Evolutionary conservation across 1,140 invertebrate species (phyloP), one percentile per base, ranked within the genome.

Genomic region (Ostrea edulis): DNA sequence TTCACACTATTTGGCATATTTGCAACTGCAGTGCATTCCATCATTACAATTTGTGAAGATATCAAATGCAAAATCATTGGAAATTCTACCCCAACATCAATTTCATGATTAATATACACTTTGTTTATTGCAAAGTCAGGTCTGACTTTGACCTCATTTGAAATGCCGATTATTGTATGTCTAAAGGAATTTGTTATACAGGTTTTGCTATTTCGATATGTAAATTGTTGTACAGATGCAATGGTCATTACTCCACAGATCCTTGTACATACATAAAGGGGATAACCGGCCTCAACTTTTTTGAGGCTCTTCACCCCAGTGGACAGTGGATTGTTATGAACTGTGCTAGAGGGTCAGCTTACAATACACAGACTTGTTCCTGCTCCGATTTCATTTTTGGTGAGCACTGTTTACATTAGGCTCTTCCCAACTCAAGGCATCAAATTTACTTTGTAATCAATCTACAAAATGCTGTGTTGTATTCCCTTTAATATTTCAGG

Each of bases 341-440:
- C 35, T 53, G 71, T 54, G 86, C 82, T 12, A 25, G 8, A 22
- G 82, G 82, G 14, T n/a, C 82, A 20, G 82, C 52, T 20, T 83
- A 83, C 52, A 83, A 53, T 54, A 22, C 20, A 17, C 44, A 52
- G n/a, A 53, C 82, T 20, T 83, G 82, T 83, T 83, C 82, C 8
- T 83, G 82, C n/a, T 83, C 82, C 22, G 82, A 83, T 83, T 77
- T 77, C 25, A 77, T 77, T 35, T 77, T 35, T 77, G 68, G 68
- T 77, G 12, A 71, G 29, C 12, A 29, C 22, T 77, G 22, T 4
- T 0, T 35, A 14, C 14, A 14, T 44, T 44, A 44, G 1, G 35
- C 35, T 44, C 35, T 44, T 44, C 35, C 5, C 35, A 44, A 2
- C 35, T 44, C 35, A 44, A 44, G 35, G 2, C 35, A 44, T 44